These are phyloP conservation scores for Eupleurogrammus muticus DNA, from an alignment of 2,797 vertebrate genomes.

Conservation along the genomic window DNA sequence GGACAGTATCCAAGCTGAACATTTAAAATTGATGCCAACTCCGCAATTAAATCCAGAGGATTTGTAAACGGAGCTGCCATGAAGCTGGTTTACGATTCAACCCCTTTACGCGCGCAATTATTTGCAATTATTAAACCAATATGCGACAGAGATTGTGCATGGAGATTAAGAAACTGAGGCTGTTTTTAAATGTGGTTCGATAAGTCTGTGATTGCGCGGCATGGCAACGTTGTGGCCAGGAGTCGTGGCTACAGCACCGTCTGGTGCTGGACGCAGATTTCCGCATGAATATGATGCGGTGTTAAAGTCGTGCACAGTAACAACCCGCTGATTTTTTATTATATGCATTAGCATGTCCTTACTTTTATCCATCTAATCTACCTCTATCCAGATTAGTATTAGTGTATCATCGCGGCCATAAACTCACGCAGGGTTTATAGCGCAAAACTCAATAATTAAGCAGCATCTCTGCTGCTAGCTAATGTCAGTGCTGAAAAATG, in stretches of 20 bases:
- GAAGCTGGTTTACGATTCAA: slow-evolving; percentile 1
- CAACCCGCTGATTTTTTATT: slow-evolving; percentile 22
- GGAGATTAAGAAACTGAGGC: slow-evolving; percentile 17
- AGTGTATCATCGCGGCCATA: slow-evolving; percentile 11
- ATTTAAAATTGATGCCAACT: slow-evolving; percentile 40
- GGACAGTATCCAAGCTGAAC: slow-evolving; percentile 9
- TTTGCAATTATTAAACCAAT: background rate
- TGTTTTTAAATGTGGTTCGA: slow-evolving; percentile 12
- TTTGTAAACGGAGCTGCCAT: slow-evolving; percentile 12
- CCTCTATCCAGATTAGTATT: slow-evolving; percentile 42
- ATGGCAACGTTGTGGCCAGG: slow-evolving; percentile 25
- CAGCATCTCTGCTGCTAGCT: slow-evolving; percentile 20
- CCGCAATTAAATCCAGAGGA: slow-evolving; percentile 18
- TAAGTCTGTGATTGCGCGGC: slow-evolving; percentile 8
- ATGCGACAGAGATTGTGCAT: background rate
- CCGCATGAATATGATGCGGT: slow-evolving; percentile 18
- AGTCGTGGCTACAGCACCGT: slow-evolving; percentile 19
- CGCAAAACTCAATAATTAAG: slow-evolving; percentile 28
- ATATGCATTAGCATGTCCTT: slow-evolving; percentile 51
- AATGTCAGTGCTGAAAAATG: slow-evolving; percentile 14
- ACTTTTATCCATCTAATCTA: slow-evolving; percentile 28
- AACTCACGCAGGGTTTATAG: slow-evolving; percentile 34
- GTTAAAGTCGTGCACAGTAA: slow-evolving; percentile 24
- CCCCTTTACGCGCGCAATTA: background rate
- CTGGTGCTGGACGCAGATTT: slow-evolving; percentile 10